Conservation (phyloP, 2,888 invertebrate species). For the Gryllus longicercus region DNA sequence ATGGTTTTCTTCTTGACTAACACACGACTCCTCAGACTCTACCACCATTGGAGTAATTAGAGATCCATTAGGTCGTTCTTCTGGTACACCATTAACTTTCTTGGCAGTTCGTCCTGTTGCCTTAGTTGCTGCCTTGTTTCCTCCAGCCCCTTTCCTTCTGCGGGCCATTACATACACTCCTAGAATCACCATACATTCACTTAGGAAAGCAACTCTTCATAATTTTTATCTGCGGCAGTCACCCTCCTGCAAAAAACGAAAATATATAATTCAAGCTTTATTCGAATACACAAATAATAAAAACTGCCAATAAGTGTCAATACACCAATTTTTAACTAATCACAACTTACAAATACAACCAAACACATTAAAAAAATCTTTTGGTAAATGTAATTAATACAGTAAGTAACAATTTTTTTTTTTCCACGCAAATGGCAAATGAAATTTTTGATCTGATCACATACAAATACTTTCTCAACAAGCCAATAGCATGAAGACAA, state of each 20-base stretch:
- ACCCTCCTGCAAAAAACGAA: background rate
- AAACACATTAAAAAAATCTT: background rate
- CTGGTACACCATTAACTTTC: slow-evolving; percentile 25
- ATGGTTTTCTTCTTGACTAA: slow-evolving; percentile 29
- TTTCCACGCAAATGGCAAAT: background rate
- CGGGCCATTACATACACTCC: slow-evolving; percentile 33
- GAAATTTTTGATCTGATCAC: too few species aligned
- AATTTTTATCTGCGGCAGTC: background rate
- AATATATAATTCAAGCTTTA: background rate
- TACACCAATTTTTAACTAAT: background rate
- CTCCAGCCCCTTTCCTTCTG: slow-evolving; percentile 34
- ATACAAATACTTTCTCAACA: too few species aligned
- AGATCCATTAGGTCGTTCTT: slow-evolving; percentile 29
- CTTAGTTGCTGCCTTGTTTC: slow-evolving; percentile 29
- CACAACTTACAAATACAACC: background rate
- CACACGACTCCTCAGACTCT: slow-evolving; percentile 31
- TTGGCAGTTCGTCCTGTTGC: slow-evolving; percentile 28
- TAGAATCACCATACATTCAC: slow-evolving; percentile 32
- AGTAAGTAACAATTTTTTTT: background rate
- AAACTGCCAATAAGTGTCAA: background rate
- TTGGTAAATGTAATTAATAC: background rate
- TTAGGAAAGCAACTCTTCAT: background rate
- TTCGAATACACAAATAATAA: background rate
- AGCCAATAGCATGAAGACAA: background rate
- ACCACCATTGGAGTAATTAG: slow-evolving; percentile 23